Conservation (phyloP, 2,888 invertebrate genomes). For the Poecilus cupreus region DNA sequence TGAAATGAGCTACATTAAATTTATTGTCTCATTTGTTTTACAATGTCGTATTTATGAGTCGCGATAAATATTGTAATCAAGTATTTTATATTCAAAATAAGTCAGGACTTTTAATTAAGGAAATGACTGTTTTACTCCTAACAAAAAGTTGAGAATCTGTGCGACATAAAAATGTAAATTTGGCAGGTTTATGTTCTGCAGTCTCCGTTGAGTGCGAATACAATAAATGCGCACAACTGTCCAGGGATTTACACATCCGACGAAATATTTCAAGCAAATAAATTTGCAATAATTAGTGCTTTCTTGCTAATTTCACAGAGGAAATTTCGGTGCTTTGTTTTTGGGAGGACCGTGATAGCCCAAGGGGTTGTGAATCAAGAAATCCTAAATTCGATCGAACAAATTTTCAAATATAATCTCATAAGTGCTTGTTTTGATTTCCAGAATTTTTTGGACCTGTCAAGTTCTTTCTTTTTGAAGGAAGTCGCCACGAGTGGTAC, state of each 20-base stretch:
- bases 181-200: background rate
- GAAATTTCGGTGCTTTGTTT: too few relatives aligned
- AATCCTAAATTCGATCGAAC: too few relatives aligned
- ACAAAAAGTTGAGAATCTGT: slow-evolving; percentile 30
- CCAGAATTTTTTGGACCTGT: too few relatives aligned
- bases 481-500: too few relatives aligned
- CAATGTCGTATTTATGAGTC: background rate
- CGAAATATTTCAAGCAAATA: background rate
- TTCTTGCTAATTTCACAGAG: too few relatives aligned
- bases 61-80: slow-evolving; percentile 11
- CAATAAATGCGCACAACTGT: background rate
- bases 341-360: too few relatives aligned
- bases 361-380: too few relatives aligned
- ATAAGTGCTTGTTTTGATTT: too few relatives aligned
- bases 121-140: slow-evolving; percentile 5
- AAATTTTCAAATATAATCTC: too few relatives aligned
- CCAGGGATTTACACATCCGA: slow-evolving; percentile 3
- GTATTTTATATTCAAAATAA: slow-evolving; percentile 39
- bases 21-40: background rate
- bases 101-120: slow-evolving; percentile 36
- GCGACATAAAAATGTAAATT: slow-evolving; percentile 47
- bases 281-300: background rate
- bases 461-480: too few relatives aligned
- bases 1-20: too few relatives aligned
- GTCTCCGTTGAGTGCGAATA: background rate